phyloP scores from a whole-genome alignment of 2,888 invertebrate genomes.

The Lacanobia wlatinum region DNA sequence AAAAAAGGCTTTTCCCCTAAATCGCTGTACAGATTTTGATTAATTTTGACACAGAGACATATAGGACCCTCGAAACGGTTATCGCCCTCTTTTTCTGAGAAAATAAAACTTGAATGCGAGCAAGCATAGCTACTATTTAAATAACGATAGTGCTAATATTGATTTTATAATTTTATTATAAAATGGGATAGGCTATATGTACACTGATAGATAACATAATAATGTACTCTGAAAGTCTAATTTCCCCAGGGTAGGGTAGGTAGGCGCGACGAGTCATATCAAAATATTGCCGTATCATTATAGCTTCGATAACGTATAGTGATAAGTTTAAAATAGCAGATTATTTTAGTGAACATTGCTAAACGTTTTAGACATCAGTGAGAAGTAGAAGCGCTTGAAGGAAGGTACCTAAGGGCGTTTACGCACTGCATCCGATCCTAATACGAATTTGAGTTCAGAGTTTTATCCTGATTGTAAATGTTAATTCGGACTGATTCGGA shows the following conservation, averaged over 20 bases:
- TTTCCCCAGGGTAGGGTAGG: conserved; percentile 40
- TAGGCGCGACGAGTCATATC: conserved; percentile 9
- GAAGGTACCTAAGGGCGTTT: too few species aligned
- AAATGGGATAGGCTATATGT: conserved; percentile 10
- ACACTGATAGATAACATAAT: conserved; percentile 40
- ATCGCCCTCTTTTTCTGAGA: too few species aligned
- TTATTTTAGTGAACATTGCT: conserved; percentile 4
- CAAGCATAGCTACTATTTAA: neutral
- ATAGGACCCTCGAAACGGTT: too few species aligned
- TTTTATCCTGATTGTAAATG: too few species aligned
- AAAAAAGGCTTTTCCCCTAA: too few species aligned
- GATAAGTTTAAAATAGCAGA: conserved; percentile 12
- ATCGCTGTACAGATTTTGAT: too few species aligned
- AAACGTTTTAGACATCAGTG: neutral
- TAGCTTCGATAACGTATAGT: conserved; percentile 18
- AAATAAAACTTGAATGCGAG: too few species aligned
- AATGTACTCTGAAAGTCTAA: conserved; percentile 29
- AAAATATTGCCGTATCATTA: conserved; percentile 16
- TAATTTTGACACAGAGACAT: too few species aligned
- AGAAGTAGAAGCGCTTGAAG: too few species aligned
- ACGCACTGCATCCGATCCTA: too few species aligned
- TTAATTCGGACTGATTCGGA: too few species aligned
- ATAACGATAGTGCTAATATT: neutral
- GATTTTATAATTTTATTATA: conserved; percentile 2
- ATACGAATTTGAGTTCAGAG: too few species aligned